Percentiles rank a stretch among this genome's conserved stretches.
Conservation (phyloP, 2,888 invertebrate species). For the Scaptomyza caliginosa region DNA sequence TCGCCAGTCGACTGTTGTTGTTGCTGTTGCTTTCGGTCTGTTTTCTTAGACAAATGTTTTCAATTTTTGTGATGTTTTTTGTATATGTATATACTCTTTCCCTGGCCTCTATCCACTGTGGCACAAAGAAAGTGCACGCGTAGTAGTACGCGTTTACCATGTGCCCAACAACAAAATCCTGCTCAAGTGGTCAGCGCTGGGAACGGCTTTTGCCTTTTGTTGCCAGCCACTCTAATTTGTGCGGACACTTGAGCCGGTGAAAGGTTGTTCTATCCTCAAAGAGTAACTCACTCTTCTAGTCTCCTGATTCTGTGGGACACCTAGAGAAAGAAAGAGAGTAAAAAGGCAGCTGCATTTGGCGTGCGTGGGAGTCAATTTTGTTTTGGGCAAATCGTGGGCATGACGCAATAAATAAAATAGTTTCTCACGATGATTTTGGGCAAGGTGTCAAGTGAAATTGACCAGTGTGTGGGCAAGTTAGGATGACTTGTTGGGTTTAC, state of each 20-base stretch:
- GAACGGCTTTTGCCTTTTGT: slow-evolving; percentile 53
- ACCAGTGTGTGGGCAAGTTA: background rate
- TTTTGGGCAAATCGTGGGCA: slow-evolving; percentile 48
- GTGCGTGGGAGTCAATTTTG: slow-evolving; percentile 71
- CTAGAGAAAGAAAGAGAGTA: background rate
- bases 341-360: slow-evolving; percentile 65
- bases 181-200: slow-evolving; percentile 75
- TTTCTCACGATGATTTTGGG: slow-evolving; percentile 55
- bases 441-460: slow-evolving; percentile 39
- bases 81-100: slow-evolving; percentile 38
- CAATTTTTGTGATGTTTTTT: slow-evolving; percentile 55
- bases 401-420: slow-evolving; percentile 59
- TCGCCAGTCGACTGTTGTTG: slow-evolving; percentile 60
- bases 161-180: slow-evolving; percentile 48
- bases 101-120: slow-evolving; percentile 34
- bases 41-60: slow-evolving; percentile 75
- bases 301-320: slow-evolving; percentile 30
- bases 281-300: slow-evolving; percentile 44
- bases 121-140: slow-evolving; percentile 62
- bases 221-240: slow-evolving; percentile 66
- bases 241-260: slow-evolving; percentile 72
- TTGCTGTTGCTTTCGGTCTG: slow-evolving; percentile 27
- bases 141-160: slow-evolving; percentile 73
- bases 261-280: slow-evolving; percentile 58
- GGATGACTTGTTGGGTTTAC: background rate